Evolutionary conservation across 2,888 invertebrate genomes (phyloP), one percentile per base, ranked within the genome.

Genomic region (Poecilobothrus nobilitatus): DNA sequence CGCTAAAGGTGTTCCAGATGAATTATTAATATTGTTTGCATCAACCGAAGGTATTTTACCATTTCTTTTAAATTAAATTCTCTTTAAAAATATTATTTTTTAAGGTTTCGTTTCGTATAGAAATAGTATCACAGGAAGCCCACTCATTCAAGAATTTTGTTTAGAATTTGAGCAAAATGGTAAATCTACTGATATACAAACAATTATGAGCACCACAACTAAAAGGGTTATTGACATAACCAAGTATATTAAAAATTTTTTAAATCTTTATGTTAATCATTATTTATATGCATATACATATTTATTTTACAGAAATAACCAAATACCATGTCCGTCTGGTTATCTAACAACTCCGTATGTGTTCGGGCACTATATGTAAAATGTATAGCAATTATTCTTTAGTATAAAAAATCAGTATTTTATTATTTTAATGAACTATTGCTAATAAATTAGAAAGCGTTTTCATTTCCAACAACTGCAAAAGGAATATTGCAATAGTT

Each of bases 141-240:
- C 70, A 12, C 71, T 72, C 63, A 71, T 72, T 63, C 69, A 70
- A 65, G 69, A 67, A 22, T 62, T 72, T 34, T 72, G 72, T 68
- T 53, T 68, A 41, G 41, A 68, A 22, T 53, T 72, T 1, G 20
- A 67, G n/a, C 20, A 62, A 65, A 4, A 68, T 22, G 71, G 71
- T 12, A n/a, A 20, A 15, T 63, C 18, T 0, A 63, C 27, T 34
- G 22, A 65, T 15, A 70, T 72, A 62, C 53, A 68, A n/a, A 65
- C 70, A 27, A 68, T 72, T 34, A 70, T 72, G 71, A 34, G 67
- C 18, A 34, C 15, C 10, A 65, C 65, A 10, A 69, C 67, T 37
- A 37, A 37, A 37, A 37, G 53, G 53, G 53, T 6, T 27, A 27
- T 27, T 27, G 27, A 27, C 2, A 2, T 27, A 53, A 18, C 15